Conservation (phyloP, 2,888 invertebrate genomes). For the Polietes domitor region DNA sequence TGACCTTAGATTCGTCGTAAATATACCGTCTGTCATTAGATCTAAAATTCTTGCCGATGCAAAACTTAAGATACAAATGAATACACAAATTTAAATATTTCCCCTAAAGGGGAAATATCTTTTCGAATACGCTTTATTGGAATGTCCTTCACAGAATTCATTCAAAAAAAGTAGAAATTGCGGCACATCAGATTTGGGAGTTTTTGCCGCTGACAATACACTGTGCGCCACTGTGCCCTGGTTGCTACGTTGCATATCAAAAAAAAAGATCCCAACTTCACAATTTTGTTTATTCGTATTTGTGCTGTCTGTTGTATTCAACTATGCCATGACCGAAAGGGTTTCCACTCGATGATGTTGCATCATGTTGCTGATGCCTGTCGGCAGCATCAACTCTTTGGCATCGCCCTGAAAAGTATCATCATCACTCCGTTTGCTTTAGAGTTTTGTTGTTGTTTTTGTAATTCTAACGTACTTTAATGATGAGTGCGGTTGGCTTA, state of each 20-base stretch:
- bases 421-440: not conserved
- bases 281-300: conserved; percentile 9
- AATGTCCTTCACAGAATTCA: no score
- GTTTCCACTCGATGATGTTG: conserved; percentile 26
- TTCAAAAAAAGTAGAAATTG: no score
- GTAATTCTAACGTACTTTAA: conserved; percentile 33
- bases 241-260: conserved; percentile 5
- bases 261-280: not conserved
- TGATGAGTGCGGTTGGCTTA: conserved; percentile 65
- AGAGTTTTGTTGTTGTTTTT: not conserved
- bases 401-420: conserved; percentile 14
- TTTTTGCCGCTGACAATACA: no score
- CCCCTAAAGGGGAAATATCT: no score
- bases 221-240: not conserved
- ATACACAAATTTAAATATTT: no score
- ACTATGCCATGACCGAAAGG: not conserved
- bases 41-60: no score
- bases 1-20: no score
- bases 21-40: no score
- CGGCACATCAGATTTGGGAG: no score
- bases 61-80: no score
- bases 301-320: not conserved
- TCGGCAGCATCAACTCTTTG: conserved; percentile 1
- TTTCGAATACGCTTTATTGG: no score
- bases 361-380: conserved; percentile 41